Base-by-base conservation (phyloP, 2,888 invertebrate genomes). In the Oscheius sp. region DNA sequence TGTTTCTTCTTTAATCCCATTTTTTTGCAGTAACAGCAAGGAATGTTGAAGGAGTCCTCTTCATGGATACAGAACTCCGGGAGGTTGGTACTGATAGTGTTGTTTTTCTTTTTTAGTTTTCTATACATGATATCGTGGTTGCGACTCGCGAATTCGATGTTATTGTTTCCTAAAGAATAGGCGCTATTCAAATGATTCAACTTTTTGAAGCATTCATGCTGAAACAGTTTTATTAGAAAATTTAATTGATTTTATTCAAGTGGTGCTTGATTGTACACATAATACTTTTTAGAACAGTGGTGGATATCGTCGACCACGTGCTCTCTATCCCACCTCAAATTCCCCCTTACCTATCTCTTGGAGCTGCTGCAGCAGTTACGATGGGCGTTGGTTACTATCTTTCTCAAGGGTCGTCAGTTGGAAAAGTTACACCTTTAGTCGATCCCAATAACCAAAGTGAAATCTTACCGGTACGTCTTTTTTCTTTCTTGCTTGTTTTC, bases 391-490 rank as follows among this genome's bases (percentile, higher is more conserved):
- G 77, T 26, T 79, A 77, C 66, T 79, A 76, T 61, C 65, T 79
- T 64, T 68, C 75, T 24, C 26, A 49, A 20, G 65, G 70, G 1
- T 24, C 26, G 17, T 24, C 44, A 14, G 28, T 41, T 26, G 73
- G 74, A 44, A 59, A 71, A 20, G 71, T 78, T 9, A 74, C 67
- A 24, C 75, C 75, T 2, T 59, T 78, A 26, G 78, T 75, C 28
- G 78, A 78, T 54, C 74, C 78, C 30, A 64, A 66, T 45, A 70
- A 77, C 56, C 84, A 84, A 71, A 83, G 74, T 62, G 80, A 67
- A 36, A 64, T 70, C 68, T 45, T 71, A 45, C 59, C 69, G 57
- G 77, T 77, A 12, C 45, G 73, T 70, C 20, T 41, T 12, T 41
- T 41, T 41, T 41, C 20, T 41, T 3, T 41, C 41, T 41, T 20